A percentile compares a stretch with the other conserved stretches of the same genome.
Conservation (phyloP, 2,113 vertebrate species). For the Microcebus lehilahytsara region DNA sequence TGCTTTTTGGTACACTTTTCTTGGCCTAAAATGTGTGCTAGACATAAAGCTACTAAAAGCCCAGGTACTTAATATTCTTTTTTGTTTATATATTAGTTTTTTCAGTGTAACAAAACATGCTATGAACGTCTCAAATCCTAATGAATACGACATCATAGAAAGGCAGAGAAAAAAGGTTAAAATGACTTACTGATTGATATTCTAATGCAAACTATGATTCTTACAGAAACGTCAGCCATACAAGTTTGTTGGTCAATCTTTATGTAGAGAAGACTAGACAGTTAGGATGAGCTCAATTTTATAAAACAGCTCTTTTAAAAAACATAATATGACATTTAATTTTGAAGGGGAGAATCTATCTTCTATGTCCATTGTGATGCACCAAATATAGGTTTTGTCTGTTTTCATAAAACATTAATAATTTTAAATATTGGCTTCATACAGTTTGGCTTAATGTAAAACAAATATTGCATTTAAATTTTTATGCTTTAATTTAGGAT, state of each 20-base stretch:
- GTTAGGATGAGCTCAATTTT: neutral
- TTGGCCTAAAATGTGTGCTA: slow-evolving; percentile 23
- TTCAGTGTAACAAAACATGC: slow-evolving; percentile 58
- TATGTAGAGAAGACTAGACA: slow-evolving; percentile 32
- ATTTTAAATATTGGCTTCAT: neutral
- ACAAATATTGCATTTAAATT: slow-evolving; percentile 33
- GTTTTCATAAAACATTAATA: slow-evolving; percentile 22
- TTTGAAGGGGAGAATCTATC: slow-evolving; percentile 52
- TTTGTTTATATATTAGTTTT: slow-evolving; percentile 42
- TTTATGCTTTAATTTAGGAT: neutral
- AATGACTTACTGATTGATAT: slow-evolving; percentile 38
- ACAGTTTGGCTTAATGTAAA: neutral
- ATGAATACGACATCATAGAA: neutral
- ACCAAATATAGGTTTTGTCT: slow-evolving; percentile 32
- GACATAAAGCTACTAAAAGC: slow-evolving; percentile 22
- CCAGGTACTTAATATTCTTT: slow-evolving; percentile 22
- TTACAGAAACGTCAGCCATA: neutral
- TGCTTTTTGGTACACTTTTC: slow-evolving; percentile 3
- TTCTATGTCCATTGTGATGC: neutral
- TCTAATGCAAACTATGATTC: slow-evolving; percentile 60
- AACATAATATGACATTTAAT: slow-evolving; percentile 38
- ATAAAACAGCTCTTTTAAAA: slow-evolving; percentile 40
- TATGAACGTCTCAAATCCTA: slow-evolving; percentile 41
- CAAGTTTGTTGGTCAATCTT: slow-evolving; percentile 8
- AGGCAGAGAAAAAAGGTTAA: neutral